Percentiles rank a stretch among this genome's conserved stretches.
These are phyloP conservation scores for Antheraea assamensis DNA, from an alignment of 2,888 invertebrate genomes.

Conservation along the genomic window DNA sequence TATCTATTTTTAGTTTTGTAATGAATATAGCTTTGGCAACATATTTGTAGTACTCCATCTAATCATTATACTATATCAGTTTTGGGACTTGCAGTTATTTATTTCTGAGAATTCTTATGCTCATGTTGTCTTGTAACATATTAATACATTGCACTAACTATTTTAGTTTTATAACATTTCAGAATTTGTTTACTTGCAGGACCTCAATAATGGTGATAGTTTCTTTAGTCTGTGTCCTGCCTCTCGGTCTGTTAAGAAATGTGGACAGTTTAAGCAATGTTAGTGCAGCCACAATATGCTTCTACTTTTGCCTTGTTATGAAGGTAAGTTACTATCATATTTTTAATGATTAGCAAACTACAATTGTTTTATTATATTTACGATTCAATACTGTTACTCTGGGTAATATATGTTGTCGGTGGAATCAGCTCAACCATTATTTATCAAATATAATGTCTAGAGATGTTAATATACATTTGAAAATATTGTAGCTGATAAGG, in stretches of 20 bases:
- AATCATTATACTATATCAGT: no score
- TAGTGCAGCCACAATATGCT: constrained; percentile 94
- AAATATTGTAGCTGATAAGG: no score
- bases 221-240: constrained; percentile 91
- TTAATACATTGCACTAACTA: neutral
- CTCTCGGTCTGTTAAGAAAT: constrained; percentile 93
- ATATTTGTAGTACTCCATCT: no score
- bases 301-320: constrained; percentile 93
- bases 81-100: no score
- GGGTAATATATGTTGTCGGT: no score
- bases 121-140: neutral
- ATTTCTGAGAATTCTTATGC: no score
- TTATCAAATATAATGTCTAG: no score
- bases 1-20: no score
- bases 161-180: neutral
- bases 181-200: constrained; percentile 51
- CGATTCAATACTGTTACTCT: neutral
- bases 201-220: constrained; percentile 87
- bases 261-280: constrained; percentile 94
- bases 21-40: no score
- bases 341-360: constrained; percentile 8
- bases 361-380: neutral
- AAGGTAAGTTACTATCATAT: constrained; percentile 82
- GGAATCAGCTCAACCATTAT: no score
- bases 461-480: no score